Evolutionary conservation across 37 sponge, comb jelly and placozoan species (phyloP).

Genomic region (Dysidea cf. avara): DNA sequence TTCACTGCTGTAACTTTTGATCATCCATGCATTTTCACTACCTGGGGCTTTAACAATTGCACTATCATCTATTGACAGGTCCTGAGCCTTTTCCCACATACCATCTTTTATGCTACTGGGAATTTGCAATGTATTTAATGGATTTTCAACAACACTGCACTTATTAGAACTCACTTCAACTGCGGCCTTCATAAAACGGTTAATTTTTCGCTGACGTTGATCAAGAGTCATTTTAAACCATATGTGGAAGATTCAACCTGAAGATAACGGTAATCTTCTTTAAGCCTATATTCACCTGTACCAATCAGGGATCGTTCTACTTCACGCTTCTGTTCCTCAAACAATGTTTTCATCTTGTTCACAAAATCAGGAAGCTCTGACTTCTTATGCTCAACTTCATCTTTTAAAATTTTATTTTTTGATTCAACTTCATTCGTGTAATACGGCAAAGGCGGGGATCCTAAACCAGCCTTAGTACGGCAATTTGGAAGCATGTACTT

Average conservation of each 20-base stretch:
- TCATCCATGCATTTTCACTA: slow-evolving; percentile 10
- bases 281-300: neutral
- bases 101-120: neutral
- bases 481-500: neutral
- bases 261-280: neutral
- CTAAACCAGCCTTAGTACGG: slow-evolving; percentile 18
- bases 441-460: slow-evolving; percentile 20
- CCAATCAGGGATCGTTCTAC: neutral
- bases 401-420: slow-evolving; percentile 25
- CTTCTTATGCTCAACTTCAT: neutral
- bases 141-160: neutral
- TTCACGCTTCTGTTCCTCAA: neutral
- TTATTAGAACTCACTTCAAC: too few species aligned
- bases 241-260: neutral
- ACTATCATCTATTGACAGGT: neutral
- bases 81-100: slow-evolving; percentile 7
- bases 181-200: slow-evolving; percentile 10
- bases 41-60: slow-evolving; percentile 14
- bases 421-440: slow-evolving; percentile 47
- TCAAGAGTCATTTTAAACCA: slow-evolving; percentile 27
- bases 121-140: neutral
- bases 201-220: slow-evolving; percentile 4
- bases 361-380: slow-evolving; percentile 36
- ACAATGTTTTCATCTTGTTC: slow-evolving; percentile 4
- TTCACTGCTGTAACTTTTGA: slow-evolving; percentile 3